Percentiles rank a stretch among this genome's conserved stretches.
These are phyloP conservation scores for Tenthredo mesomela DNA, from an alignment of 2,888 invertebrate species.

Conservation along the genomic window DNA sequence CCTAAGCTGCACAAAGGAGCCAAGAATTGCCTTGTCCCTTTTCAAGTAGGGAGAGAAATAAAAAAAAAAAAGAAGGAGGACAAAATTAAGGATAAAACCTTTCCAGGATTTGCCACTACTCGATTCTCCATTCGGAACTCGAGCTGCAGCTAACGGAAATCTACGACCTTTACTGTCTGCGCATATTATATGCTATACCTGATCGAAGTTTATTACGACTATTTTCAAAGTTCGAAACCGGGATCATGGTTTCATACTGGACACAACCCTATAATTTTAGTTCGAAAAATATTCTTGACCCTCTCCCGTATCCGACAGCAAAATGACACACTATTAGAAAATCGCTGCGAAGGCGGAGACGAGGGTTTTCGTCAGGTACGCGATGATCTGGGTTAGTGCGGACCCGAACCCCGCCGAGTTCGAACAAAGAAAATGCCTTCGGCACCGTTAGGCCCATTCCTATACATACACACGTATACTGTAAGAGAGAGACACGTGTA, in stretches of 20 bases:
- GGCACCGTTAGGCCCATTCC: conserved; percentile 69
- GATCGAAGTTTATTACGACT: conserved; percentile 2
- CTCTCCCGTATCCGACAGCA: background rate
- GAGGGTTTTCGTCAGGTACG: conserved; percentile 40
- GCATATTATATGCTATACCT: background rate
- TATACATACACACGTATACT: background rate
- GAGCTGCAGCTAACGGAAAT: background rate
- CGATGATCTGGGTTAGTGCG: conserved; percentile 43
- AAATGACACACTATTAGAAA: conserved; percentile 36
- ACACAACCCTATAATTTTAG: conserved; percentile 9
- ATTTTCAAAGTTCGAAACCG: background rate
- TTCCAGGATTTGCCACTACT: background rate
- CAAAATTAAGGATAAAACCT: background rate
- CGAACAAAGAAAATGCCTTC: conserved; percentile 64
- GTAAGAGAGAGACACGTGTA: background rate
- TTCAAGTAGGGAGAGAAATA: conserved; percentile 4
- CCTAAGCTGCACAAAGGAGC: background rate
- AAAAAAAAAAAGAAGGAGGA: background rate
- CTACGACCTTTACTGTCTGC: background rate
- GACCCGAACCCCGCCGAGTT: conserved; percentile 56
- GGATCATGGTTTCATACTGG: background rate
- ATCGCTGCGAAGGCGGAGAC: conserved; percentile 40
- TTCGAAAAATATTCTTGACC: background rate
- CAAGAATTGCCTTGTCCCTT: conserved; percentile 3
- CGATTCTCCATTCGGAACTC: background rate